A percentile compares a stretch with the other conserved stretches of the same genome.
Conservation (phyloP, 2,797 vertebrate genomes). For the Artibeus jamaicensis region DNA sequence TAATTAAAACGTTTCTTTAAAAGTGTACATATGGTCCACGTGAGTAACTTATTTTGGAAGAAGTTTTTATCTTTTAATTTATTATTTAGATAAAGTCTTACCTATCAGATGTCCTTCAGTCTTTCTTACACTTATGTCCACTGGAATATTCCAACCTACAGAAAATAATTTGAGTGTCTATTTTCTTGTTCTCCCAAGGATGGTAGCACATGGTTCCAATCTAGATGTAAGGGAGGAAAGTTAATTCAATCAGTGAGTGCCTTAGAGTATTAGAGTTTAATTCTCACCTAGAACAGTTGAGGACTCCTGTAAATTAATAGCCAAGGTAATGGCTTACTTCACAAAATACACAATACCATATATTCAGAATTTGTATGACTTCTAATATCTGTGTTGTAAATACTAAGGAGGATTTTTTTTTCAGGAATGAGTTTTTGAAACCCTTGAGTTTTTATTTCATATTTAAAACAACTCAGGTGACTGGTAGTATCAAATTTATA, state of each 20-base stretch:
- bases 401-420: constrained; percentile 19
- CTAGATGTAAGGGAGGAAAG: neutral
- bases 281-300: neutral
- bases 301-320: neutral
- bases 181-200: neutral
- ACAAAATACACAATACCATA: neutral
- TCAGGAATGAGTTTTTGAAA: constrained; percentile 9
- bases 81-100: neutral
- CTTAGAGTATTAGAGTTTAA: constrained; percentile 13
- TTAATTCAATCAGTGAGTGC: neutral
- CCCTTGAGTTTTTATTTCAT: constrained; percentile 26
- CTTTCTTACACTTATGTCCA: too few species aligned
- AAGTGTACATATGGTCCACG: neutral
- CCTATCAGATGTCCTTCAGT: neutral
- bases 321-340: constrained; percentile 17
- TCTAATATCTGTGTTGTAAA: constrained; percentile 25
- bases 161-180: neutral
- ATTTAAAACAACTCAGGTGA: constrained; percentile 3
- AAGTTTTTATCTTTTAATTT: constrained; percentile 19
- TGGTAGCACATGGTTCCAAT: neutral
- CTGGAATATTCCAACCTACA: neutral
- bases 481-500: neutral
- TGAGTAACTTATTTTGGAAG: constrained; percentile 1
- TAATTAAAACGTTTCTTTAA: neutral
- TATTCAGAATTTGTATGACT: constrained; percentile 8